phyloP scores from a whole-genome alignment of 2,113 vertebrate genomes.

The Aspiorhynchus laticeps region DNA sequence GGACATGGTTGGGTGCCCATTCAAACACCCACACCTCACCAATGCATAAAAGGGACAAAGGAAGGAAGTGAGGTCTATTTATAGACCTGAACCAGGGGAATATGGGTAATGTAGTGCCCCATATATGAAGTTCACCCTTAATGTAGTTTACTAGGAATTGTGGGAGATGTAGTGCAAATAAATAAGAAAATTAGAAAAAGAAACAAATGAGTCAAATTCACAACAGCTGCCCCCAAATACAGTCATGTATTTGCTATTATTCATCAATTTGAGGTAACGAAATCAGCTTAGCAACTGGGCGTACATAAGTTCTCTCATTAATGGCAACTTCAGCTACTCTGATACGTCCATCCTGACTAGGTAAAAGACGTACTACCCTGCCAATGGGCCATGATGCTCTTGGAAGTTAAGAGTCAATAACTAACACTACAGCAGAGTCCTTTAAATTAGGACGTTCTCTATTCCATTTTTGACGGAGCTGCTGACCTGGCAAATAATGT shows the following conservation, averaged over 20 bases:
- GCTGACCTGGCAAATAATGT: not conserved
- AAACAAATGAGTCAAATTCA: not conserved
- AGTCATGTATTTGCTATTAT: not conserved
- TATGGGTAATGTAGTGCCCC: no score
- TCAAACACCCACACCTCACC: no score
- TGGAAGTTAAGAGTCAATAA: not conserved
- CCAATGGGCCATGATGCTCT: constrained; percentile 1
- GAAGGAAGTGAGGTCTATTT: no score
- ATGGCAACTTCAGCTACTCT: not conserved
- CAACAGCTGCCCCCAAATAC: not conserved
- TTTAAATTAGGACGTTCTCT: not conserved
- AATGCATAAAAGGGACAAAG: no score
- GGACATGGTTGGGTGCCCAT: no score
- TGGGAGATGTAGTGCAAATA: no score
- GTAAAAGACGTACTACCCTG: not conserved
- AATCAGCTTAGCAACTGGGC: not conserved
- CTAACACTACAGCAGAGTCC: not conserved
- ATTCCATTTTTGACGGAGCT: not conserved
- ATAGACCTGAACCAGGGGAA: no score
- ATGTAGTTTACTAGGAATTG: no score
- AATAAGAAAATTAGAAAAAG: not conserved
- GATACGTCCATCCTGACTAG: not conserved
- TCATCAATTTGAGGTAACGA: not conserved
- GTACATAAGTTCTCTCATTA: not conserved
- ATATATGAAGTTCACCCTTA: no score